Evolutionary conservation across 2,888 invertebrate species (phyloP).

Genomic region (Drosophila borealis): DNA sequence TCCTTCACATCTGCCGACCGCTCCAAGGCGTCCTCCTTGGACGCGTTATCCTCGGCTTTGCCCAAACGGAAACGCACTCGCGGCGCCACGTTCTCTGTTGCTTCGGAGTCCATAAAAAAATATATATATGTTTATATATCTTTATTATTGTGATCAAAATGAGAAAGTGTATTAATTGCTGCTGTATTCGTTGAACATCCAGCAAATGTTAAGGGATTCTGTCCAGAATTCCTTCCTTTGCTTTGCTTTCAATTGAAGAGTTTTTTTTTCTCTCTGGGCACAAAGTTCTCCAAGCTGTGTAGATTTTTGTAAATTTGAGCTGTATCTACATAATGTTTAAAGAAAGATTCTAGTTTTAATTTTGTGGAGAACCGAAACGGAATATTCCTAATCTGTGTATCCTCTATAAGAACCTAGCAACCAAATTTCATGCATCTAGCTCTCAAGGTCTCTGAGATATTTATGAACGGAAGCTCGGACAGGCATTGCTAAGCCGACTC

Average conservation of each 20-base stretch:
- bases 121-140: conserved; percentile 1
- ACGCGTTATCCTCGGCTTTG: neutral
- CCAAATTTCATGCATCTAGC: too few species aligned
- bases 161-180: neutral
- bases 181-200: neutral
- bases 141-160: neutral
- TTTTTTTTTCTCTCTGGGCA: conserved; percentile 1
- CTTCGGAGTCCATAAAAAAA: conserved; percentile 4
- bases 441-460: too few species aligned
- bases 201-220: neutral
- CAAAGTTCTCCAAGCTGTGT: neutral
- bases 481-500: too few species aligned
- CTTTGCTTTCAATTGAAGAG: too few species aligned
- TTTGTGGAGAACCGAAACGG: too few species aligned
- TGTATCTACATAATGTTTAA: too few species aligned
- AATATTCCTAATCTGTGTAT: too few species aligned
- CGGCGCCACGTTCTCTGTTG: neutral
- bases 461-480: too few species aligned
- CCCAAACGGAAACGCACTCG: neutral
- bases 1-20: neutral
- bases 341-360: too few species aligned
- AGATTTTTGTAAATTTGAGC: neutral
- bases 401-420: too few species aligned
- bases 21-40: neutral
- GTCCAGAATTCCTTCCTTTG: neutral